Conservation (phyloP, 1,140 invertebrate genomes). For the Neodiprion fabricii region DNA sequence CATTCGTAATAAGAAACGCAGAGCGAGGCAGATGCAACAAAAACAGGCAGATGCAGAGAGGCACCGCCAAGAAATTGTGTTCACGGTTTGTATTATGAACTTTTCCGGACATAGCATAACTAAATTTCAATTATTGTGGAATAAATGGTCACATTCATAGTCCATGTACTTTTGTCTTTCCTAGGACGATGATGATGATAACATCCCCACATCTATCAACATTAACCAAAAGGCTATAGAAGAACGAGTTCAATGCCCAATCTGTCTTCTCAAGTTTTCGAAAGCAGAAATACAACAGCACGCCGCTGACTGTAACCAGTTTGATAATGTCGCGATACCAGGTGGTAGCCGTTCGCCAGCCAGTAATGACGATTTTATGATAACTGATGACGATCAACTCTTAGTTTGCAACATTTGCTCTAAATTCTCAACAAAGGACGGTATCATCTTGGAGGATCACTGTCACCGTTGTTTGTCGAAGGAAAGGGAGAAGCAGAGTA, state of each 20-base stretch:
- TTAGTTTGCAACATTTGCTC: constrained; percentile 35
- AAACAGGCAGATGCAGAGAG: background rate
- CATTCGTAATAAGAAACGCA: background rate
- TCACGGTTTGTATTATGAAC: background rate
- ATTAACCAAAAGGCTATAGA: background rate
- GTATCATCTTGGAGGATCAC: constrained; percentile 34
- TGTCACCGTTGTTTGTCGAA: constrained; percentile 29
- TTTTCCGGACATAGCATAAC: too few relatives aligned
- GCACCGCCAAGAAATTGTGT: background rate
- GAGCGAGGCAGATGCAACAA: background rate
- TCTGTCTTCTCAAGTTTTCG: constrained; percentile 41
- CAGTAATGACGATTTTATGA: constrained; percentile 21
- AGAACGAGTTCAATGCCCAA: constrained; percentile 35
- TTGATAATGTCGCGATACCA: background rate
- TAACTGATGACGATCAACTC: background rate
- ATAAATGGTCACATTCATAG: too few relatives aligned
- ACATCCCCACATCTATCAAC: background rate
- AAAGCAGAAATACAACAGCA: constrained; percentile 38
- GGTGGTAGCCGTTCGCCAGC: background rate
- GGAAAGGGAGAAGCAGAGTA: constrained; percentile 8
- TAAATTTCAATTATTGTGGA: too few relatives aligned
- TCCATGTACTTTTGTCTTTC: background rate
- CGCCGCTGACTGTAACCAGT: constrained; percentile 42
- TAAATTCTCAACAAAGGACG: constrained; percentile 30
- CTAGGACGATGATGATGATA: background rate